phyloP scores from a whole-genome alignment of 2,797 vertebrate genomes.

The Acanthiza pusilla region DNA sequence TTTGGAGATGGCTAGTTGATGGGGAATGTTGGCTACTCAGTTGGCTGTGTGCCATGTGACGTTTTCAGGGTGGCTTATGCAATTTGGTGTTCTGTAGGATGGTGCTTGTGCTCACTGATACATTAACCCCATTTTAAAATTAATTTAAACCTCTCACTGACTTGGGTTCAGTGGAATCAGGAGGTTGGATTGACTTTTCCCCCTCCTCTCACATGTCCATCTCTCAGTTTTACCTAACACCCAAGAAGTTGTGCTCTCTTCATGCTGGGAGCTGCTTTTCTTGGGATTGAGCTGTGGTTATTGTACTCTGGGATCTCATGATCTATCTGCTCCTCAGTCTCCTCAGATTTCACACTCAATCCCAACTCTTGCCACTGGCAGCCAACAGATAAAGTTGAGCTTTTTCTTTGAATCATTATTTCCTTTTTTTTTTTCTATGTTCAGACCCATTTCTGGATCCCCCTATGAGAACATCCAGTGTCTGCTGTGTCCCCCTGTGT shows the following conservation, averaged over 20 bases:
- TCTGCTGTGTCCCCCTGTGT: not conserved
- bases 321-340: not conserved
- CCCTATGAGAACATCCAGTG: not conserved
- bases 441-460: not conserved
- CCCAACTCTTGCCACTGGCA: not conserved
- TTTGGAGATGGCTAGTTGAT: not conserved
- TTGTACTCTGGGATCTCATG: not conserved
- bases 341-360: not conserved
- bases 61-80: not conserved
- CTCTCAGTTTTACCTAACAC: not conserved
- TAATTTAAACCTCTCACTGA: not conserved
- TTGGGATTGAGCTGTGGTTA: not conserved
- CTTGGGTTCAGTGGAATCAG: not conserved
- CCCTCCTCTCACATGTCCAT: not conserved
- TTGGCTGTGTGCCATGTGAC: not conserved
- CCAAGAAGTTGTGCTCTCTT: not conserved
- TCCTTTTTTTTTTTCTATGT: not conserved
- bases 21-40: not conserved
- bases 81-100: not conserved
- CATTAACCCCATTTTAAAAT: not conserved
- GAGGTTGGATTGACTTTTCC: conserved; percentile 24
- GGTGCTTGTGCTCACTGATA: not conserved
- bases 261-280: not conserved
- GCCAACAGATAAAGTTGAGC: not conserved
- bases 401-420: not conserved